Evolutionary conservation across 2,797 vertebrate species (phyloP), one percentile per base, ranked within the genome.

Genomic region (Jordanella pulchra): DNA sequence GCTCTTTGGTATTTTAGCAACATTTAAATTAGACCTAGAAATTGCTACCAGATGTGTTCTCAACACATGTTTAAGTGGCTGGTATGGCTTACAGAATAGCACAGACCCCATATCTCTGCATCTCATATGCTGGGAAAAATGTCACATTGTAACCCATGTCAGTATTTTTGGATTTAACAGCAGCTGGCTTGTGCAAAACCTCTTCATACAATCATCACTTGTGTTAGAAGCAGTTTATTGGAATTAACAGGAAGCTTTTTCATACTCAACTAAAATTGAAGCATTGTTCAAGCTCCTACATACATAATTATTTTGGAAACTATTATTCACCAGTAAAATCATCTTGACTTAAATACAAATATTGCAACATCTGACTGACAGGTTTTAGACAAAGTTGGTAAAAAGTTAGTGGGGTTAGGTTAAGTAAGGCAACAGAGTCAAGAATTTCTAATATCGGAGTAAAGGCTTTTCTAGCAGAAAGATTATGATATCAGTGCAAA

Each of bases 1-100:
- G 70, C 72, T 83, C 51, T 68, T 61, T 76, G 76, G 82, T 86
- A 83, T 87, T 89, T 87, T 74, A 71, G 66, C 68, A 64, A 78
- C 71, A 67, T 87, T 83, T 81, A 85, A 87, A 89, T 80, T 75
- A 83, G 74, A 54, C 70, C 63, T 72, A 73, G 50, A 83, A 92
- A 93, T 91, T 78, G 87, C 81, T 83, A 71, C 86, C 92, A 93
- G 87, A 92, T 93, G 91, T 91, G 76, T 75, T 74, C 65, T 72
- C 77, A 72, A 81, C 74, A 84, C 72, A 60, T 83, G 71, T 82
- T 85, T 77, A 84, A 82, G 69, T 79, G 78, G 64, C 77, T 78
- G 67, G 45, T 82, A 83, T 86, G 77, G 89, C 51, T 68, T 67
- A 51, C 48, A 70, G 75, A 69, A 79, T 67, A 78, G 75, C 61